phyloP scores from a whole-genome alignment of 1,140 invertebrate species.

The Rhyacophila brunnea region DNA sequence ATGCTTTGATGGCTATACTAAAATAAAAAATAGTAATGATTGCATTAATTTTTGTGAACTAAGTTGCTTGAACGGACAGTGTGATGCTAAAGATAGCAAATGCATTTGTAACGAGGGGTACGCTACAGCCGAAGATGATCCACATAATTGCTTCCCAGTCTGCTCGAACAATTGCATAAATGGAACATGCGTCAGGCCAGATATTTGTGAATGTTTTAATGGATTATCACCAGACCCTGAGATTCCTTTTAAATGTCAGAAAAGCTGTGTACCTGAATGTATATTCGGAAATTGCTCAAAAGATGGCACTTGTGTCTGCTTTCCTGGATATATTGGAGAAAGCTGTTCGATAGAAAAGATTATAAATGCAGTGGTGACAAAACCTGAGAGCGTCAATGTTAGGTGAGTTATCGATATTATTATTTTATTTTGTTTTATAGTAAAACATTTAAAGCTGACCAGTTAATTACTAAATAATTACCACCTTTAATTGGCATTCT shows the following conservation, averaged over 20 bases:
- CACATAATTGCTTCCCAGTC: not conserved
- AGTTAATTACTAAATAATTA: too few species aligned
- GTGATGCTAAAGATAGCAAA: not conserved
- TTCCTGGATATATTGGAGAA: conserved; percentile 10
- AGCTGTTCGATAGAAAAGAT: conserved; percentile 3
- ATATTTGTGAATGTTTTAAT: conserved; percentile 14
- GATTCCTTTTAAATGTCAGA: conserved; percentile 37
- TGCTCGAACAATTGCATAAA: not conserved
- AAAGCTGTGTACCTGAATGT: conserved; percentile 33
- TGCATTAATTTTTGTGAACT: conserved; percentile 3
- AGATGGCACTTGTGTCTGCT: conserved; percentile 37
- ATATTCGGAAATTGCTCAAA: conserved; percentile 12
- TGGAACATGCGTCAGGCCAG: conserved; percentile 8
- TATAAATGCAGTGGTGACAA: not conserved
- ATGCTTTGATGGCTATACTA: conserved; percentile 41
- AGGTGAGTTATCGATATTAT: conserved; percentile 1
- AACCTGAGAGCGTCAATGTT: not conserved
- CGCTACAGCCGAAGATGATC: not conserved
- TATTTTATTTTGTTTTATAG: not conserved
- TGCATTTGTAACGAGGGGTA: conserved; percentile 11
- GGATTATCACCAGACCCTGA: not conserved
- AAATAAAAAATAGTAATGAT: conserved; percentile 28
- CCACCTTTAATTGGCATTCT: too few species aligned
- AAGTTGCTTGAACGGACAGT: conserved; percentile 8
- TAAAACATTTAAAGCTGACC: too few species aligned